A percentile compares a stretch with the other conserved stretches of the same genome.
Conservation (phyloP, 2,113 vertebrate species). For the Raja brachyura region DNA sequence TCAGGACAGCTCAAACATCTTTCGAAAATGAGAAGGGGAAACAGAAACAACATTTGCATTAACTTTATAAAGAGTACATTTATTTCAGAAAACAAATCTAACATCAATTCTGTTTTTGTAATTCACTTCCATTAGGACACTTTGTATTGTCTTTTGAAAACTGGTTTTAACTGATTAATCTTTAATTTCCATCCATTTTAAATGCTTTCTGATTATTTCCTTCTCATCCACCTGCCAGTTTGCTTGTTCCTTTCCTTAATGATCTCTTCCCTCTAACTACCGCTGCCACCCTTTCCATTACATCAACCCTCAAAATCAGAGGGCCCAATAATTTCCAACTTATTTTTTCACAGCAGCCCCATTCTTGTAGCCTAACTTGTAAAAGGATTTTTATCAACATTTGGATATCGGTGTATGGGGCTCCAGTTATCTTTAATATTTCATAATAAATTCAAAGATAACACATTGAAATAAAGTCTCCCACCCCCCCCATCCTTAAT, state of each 20-base stretch:
- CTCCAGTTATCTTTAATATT: neutral
- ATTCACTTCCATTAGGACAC: neutral
- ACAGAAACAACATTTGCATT: neutral
- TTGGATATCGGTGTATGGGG: neutral
- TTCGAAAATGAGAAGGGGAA: conserved; percentile 1
- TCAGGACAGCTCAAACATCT: conserved; percentile 57
- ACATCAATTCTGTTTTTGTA: neutral
- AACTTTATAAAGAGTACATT: neutral
- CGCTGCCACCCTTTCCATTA: neutral
- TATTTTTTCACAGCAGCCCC: neutral
- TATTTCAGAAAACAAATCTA: neutral
- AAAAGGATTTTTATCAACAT: neutral
- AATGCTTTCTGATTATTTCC: neutral
- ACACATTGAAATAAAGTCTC: neutral
- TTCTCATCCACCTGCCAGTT: neutral
- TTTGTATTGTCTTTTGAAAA: neutral
- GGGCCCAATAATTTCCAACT: neutral
- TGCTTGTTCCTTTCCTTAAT: neutral
- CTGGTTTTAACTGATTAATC: neutral
- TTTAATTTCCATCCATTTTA: neutral
- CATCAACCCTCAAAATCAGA: neutral
- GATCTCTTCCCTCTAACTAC: neutral
- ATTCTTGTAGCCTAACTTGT: neutral
- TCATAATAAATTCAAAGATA: neutral
- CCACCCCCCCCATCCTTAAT: too few relatives aligned